These are phyloP conservation scores for Capromys pilorides DNA, from an alignment of 2,797 vertebrate genomes.

Conservation along the genomic window DNA sequence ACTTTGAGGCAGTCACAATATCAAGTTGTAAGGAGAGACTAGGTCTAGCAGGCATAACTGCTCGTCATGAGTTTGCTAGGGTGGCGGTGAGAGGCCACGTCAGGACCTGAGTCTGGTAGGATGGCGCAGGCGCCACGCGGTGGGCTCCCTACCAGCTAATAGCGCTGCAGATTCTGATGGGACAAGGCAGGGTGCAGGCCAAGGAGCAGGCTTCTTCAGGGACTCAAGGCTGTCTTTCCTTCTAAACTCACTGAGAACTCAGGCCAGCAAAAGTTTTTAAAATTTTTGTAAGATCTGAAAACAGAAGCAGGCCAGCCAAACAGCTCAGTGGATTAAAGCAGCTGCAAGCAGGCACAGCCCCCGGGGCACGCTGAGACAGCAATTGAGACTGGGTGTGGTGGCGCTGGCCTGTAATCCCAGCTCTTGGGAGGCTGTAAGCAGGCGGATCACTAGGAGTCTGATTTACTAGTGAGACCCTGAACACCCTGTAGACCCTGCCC, in stretches of 20 bases:
- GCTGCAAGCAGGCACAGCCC: not conserved
- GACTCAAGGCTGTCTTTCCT: not conserved
- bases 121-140: accelerated
- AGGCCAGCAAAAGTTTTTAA: not conserved
- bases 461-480: no score
- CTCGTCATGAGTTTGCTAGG: not conserved
- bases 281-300: not conserved
- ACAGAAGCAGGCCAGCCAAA: conserved; percentile 33
- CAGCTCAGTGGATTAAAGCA: not conserved
- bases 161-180: not conserved
- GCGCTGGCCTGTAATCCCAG: no score
- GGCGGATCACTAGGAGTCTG: no score
- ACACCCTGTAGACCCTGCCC: no score
- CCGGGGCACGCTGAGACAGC: no score
- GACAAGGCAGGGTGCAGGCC: not conserved
- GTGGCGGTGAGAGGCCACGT: not conserved
- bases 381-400: no score
- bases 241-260: conserved; percentile 4
- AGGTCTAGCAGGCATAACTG: not conserved
- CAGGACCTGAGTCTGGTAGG: not conserved
- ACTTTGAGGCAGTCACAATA: not conserved
- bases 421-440: no score
- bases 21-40: not conserved
- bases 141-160: not conserved
- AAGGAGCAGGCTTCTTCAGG: not conserved